These are phyloP conservation scores for Neosilurus mollespiculum DNA, from an alignment of 2,797 vertebrate genomes.

Conservation along the genomic window DNA sequence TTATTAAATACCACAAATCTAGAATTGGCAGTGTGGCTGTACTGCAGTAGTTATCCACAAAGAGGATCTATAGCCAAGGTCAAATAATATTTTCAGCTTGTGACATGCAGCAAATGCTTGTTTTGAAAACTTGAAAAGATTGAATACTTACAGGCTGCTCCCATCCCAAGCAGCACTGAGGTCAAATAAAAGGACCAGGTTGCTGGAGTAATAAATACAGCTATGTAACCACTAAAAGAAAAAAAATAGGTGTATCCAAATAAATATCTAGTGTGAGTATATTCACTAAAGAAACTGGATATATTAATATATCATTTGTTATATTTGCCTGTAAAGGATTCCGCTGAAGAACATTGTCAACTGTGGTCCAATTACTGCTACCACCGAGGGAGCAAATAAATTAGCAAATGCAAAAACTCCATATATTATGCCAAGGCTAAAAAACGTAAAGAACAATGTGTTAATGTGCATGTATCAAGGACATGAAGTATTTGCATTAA, in stretches of 20 bases:
- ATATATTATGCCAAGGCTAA: slow-evolving; percentile 83
- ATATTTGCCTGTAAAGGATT: slow-evolving; percentile 76
- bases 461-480: not conserved
- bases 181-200: slow-evolving; percentile 79
- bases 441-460: slow-evolving; percentile 13
- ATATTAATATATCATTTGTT: not conserved
- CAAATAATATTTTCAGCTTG: not conserved
- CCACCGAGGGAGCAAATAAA: slow-evolving; percentile 72
- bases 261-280: not conserved
- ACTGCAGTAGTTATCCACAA: slow-evolving; percentile 7
- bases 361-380: slow-evolving; percentile 71
- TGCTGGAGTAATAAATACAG: slow-evolving; percentile 73
- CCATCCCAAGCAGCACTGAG: slow-evolving; percentile 76
- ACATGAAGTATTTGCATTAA: not conserved
- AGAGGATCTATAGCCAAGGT: not conserved
- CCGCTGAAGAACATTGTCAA: slow-evolving; percentile 77
- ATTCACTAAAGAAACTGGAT: not conserved
- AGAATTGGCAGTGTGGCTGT: slow-evolving; percentile 6
- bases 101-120: not conserved
- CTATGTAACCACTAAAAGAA: slow-evolving; percentile 73
- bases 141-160: slow-evolving; percentile 77
- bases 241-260: not conserved
- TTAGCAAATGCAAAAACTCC: slow-evolving; percentile 80
- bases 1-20: slow-evolving; percentile 23
- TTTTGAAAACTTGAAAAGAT: not conserved